These are phyloP conservation scores for Euschistus heros DNA, from an alignment of 1,140 invertebrate species.

Conservation along the genomic window DNA sequence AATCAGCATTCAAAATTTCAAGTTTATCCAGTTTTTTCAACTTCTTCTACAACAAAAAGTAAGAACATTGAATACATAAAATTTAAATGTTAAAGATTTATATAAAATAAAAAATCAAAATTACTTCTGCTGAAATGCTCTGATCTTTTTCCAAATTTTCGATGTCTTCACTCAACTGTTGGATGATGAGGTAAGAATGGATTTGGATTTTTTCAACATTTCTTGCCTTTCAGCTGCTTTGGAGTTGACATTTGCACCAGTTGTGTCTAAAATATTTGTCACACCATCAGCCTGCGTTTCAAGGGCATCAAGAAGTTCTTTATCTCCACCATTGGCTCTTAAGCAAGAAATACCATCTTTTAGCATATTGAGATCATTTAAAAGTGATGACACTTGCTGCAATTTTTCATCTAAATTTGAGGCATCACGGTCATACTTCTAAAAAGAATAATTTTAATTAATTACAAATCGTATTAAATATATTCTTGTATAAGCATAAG, in stretches of 20 bases:
- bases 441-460: not conserved
- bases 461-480: not conserved
- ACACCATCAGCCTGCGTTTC: conserved; percentile 21
- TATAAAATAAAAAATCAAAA: conserved; percentile 24
- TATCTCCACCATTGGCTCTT: not conserved
- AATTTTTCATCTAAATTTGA: conserved; percentile 21
- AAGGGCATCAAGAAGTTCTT: conserved; percentile 16
- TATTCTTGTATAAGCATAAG: not conserved
- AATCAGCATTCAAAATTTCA: conserved; percentile 45
- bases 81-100: not conserved
- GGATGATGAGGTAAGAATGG: conserved; percentile 40
- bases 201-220: conserved; percentile 49
- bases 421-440: not conserved
- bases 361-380: conserved; percentile 45
- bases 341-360: conserved; percentile 39
- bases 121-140: conserved; percentile 33
- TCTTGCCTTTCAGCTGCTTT: conserved; percentile 57
- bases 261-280: not conserved
- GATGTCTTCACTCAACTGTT: conserved; percentile 43
- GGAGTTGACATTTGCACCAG: conserved; percentile 36
- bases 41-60: conserved; percentile 36
- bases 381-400: conserved; percentile 33
- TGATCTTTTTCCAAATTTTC: conserved; percentile 44
- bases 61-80: not conserved
- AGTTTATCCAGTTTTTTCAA: conserved; percentile 52